Evolutionary conservation across 2,888 invertebrate genomes (phyloP), one percentile per base, ranked within the genome.

Genomic region (Nineta flava): DNA sequence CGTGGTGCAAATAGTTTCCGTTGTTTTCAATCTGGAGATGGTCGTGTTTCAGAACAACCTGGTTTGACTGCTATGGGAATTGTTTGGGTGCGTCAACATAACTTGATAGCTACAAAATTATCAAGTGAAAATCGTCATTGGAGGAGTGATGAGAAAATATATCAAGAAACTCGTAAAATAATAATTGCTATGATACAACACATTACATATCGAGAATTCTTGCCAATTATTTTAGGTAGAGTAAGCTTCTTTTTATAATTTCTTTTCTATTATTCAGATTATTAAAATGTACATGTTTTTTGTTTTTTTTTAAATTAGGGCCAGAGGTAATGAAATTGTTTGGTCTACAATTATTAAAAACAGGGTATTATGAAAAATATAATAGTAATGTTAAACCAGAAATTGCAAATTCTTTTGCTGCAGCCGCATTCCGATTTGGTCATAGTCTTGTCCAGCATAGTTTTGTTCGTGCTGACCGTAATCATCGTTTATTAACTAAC

Each of bases 91-190:
- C 65, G 86, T 51, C 79, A 82, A 55, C 87, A 88, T 62, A 82
- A 75, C 62, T 77, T 82, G 53, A 73, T 92, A 56, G 86, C 88
- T 1, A 72, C 75, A 55, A 76, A 79, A 56, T 64, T 93, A 40
- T 73, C 79, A 5, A 74, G 75, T 45, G 60, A 88, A 40, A 93
- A 93, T 68, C 77, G 79, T 0, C 84, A 86, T 58, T 93, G 93
- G 93, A 82, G 93, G 93, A 82, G 81, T 58, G 92, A 93, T 60
- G 91, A 92, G 61, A 82, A 83, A 61, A 70, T 87, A 10, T 91
- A 83, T 62, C 88, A 90, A 60, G 92, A 92, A 65, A 78, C 87
- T 0, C 71, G 91, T 17, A 80, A 82, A 56, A 86, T 93, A 47
- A 73, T 92, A 3, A 83, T 81, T 1, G 90, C 90, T 12, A 73